Conservation (phyloP, 2,888 invertebrate species). For the Meteorus cinctellus region DNA sequence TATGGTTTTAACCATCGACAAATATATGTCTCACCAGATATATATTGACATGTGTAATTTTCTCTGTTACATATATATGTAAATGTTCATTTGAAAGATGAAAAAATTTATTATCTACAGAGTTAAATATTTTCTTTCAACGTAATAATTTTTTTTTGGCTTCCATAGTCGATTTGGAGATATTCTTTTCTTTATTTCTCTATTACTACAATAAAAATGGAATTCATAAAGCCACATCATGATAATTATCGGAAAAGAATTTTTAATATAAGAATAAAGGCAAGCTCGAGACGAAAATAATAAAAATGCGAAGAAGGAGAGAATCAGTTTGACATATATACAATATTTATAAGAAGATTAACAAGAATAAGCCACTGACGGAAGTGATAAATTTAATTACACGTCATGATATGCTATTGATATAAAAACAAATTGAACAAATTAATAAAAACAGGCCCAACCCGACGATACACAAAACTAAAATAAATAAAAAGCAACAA, state of each 20-base stretch:
- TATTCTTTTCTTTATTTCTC: background rate
- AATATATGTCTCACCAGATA: slow-evolving; percentile 8
- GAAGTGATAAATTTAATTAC: slow-evolving; percentile 10
- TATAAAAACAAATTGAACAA: background rate
- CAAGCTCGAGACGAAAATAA: background rate
- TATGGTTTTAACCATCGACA: slow-evolving; percentile 1
- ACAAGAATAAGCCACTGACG: background rate
- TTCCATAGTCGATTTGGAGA: background rate
- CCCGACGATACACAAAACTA: background rate
- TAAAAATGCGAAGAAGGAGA: too few relatives aligned
- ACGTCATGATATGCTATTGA: background rate
- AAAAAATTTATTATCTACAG: too few relatives aligned
- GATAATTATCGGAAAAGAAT: too few relatives aligned
- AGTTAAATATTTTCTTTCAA: background rate
- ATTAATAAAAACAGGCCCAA: background rate
- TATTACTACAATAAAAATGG: too few relatives aligned
- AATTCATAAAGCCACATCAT: too few relatives aligned
- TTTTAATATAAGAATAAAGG: too few relatives aligned
- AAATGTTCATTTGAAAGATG: too few relatives aligned
- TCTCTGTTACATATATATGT: background rate
- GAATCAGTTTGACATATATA: too few relatives aligned
- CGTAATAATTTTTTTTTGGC: too few relatives aligned
- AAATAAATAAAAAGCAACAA: background rate
- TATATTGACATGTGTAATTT: slow-evolving; percentile 8
- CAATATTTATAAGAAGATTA: too few relatives aligned